Conservation (phyloP, 2,888 invertebrate species). For the Adelognathus sp. region DNA sequence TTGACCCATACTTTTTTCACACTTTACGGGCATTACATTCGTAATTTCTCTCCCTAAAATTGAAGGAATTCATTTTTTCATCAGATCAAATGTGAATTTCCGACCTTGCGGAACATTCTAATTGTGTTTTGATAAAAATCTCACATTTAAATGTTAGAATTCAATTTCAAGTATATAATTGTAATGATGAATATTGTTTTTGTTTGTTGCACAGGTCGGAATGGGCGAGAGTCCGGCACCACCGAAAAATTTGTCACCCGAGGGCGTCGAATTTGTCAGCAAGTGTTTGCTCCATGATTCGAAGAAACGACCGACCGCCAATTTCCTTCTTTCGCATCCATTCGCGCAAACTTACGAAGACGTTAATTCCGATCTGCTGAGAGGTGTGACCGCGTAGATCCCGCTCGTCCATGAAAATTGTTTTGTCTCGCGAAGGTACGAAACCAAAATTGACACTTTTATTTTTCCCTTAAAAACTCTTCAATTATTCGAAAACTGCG, state of each 20-base stretch:
- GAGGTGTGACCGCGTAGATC: slow-evolving; percentile 48
- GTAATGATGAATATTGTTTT: neutral
- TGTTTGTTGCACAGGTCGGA: slow-evolving; percentile 87
- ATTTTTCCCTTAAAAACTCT: neutral
- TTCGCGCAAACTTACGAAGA: slow-evolving; percentile 84
- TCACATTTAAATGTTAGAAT: too few relatives aligned
- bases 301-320: slow-evolving; percentile 87
- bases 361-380: slow-evolving; percentile 72
- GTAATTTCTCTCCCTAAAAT: too few relatives aligned
- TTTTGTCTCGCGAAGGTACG: neutral
- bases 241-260: slow-evolving; percentile 89
- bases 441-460: neutral
- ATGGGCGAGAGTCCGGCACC: slow-evolving; percentile 93
- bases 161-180: too few relatives aligned
- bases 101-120: too few relatives aligned
- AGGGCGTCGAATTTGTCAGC: slow-evolving; percentile 91
- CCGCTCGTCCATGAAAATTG: neutral
- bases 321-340: slow-evolving; percentile 87
- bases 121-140: neutral
- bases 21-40: too few relatives aligned
- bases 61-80: too few relatives aligned
- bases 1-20: too few relatives aligned
- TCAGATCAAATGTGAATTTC: too few relatives aligned
- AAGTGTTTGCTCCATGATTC: slow-evolving; percentile 93
- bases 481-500: neutral